Evolutionary conservation across 1,140 invertebrate genomes (phyloP), one percentile per base, ranked within the genome.

Genomic region (Hypsibius dujardini): DNA sequence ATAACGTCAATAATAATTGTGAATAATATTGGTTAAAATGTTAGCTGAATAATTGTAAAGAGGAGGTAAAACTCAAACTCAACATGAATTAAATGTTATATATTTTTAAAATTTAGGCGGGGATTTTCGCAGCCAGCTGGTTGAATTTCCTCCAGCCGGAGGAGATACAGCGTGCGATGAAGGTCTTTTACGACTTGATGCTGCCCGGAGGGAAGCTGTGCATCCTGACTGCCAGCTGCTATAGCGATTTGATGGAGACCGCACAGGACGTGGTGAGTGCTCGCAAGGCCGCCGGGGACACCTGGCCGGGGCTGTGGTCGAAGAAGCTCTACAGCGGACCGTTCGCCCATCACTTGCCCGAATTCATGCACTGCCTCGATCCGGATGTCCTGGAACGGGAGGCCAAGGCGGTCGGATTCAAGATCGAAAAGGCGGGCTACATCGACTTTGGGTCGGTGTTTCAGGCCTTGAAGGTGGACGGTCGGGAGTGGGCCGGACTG

Each of bases 241-340:
- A 67, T 42, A 67, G 62, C 62, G 62, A 67, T 45, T 42, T 67
- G 42, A 67, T 67, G 62, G 62, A 67, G 62, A 56, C 7, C 50
- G 62, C 62, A 42, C 62, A 67, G 62, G 62, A 67, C 62, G 42
- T 67, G 12, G 62, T 67, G 62, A 42, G 3, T 3, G 42, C 12
- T 7, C 12, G 62, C 12, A 67, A 67, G 42, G 42, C 12, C 12
- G 62, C 62, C 12, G 62, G 62, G 3, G 42, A 15, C 12, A 3
- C 12, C 3, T 67, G 62, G 62, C 62, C 62, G 12, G 62, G 62
- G 42, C 62, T 67, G 62, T 67, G 62, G 62, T 7, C 3, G 3
- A 67, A 67, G 62, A n/a, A 56, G 50, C 50, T 56, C 7, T 56
- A 56, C n/a, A 56, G n/a, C 7, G 50, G 50, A 7, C 50, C 50